Percentiles rank a stretch among this genome's conserved stretches.
These are phyloP conservation scores for Matsumurasca onukii DNA, from an alignment of 1,140 invertebrate genomes.

Conservation along the genomic window DNA sequence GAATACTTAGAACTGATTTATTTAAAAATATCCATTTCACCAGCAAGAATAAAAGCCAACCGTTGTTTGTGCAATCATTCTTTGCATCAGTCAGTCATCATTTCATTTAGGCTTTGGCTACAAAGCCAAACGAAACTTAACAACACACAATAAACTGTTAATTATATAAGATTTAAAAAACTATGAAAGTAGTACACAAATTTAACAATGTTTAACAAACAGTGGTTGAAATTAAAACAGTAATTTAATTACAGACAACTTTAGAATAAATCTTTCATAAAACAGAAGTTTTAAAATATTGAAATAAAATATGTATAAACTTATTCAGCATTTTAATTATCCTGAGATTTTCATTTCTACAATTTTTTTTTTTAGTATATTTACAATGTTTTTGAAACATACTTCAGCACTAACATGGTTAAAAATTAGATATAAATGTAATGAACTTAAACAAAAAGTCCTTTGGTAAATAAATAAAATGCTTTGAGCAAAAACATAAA, in stretches of 20 bases:
- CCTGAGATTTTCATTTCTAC: background rate
- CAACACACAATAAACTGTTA: too few relatives aligned
- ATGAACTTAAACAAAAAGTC: background rate
- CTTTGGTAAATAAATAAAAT: background rate
- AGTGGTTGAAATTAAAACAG: background rate
- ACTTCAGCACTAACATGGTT: background rate
- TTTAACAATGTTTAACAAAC: background rate
- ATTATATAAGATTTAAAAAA: background rate
- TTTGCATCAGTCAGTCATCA: background rate
- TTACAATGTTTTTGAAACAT: background rate
- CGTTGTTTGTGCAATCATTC: background rate
- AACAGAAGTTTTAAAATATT: background rate
- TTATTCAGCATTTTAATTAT: background rate
- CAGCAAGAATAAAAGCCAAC: background rate
- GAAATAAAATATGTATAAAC: background rate
- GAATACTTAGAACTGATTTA: too few relatives aligned
- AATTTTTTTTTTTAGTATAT: background rate
- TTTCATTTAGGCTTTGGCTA: conserved; percentile 3
- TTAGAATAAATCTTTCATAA: background rate
- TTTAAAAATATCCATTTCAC: conserved; percentile 16
- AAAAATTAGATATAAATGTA: background rate
- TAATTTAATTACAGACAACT: background rate
- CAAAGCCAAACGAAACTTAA: conserved; percentile 10
- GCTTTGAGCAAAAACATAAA: background rate
- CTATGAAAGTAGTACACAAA: background rate